Base-by-base conservation (phyloP, 2,797 vertebrate species). In the Sebastes elongatus region DNA sequence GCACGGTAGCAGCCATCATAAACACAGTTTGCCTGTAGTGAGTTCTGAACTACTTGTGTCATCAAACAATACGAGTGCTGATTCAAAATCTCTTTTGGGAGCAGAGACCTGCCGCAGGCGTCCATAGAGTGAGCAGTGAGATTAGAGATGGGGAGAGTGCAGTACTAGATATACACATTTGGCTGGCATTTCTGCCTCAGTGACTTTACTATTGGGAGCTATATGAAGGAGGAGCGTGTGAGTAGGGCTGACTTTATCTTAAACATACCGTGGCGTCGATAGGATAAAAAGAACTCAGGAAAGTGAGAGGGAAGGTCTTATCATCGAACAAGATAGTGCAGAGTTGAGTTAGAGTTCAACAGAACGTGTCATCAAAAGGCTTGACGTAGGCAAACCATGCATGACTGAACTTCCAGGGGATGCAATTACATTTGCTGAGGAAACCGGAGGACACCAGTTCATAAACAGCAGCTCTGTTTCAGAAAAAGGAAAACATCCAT, bases 91-190 rank as follows among this genome's bases (percentile, higher is more conserved):
- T 77, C 73, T 84, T 74, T 49, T 55, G 76, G 69, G 65, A 86
- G 82, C 61, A 53, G 64, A 72, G 69, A 60, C 63, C 76, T 61
- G 77, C 87, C 25, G 1, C 27, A 59, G 80, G 86, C 78, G 23
- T 74, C 85, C 76, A 71, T 69, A 89, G 69, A 60, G 69, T 61
- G 73, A 84, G 67, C 83, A 66, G 22, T 72, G 71, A 83, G 78
- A 87, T 89, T 81, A 80, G 80, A 90, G 76, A 88, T 81, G 62
- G 56, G 76, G 38, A 84, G 78, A 88, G 72, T 62, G 61, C 33
- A 72, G 42, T 25, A 32, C 33, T 46, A 49, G 71, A 84, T 86
- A 70, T 33, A 63, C 46, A 70, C 82, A 64, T 68, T 77, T 64
- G 63, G 74, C 67, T 68, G 65, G 53, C 57, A 65, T 83, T 86